A percentile compares a stretch with the other conserved stretches of the same genome.
These are phyloP conservation scores for Turnix velox DNA, from an alignment of 2,113 vertebrate genomes.

Conservation along the genomic window DNA sequence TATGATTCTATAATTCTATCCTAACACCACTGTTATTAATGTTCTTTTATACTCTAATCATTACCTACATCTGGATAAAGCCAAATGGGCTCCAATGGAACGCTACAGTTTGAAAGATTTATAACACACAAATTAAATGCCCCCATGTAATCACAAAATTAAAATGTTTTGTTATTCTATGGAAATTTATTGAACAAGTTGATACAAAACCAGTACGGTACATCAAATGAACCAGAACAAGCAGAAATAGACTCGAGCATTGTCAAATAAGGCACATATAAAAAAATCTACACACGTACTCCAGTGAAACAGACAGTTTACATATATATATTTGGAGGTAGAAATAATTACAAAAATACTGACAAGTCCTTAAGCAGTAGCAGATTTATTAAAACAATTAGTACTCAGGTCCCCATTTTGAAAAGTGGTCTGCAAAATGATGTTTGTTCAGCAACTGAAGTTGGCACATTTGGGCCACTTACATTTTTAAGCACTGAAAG, in stretches of 20 bases:
- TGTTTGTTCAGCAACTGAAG: conserved; percentile 53
- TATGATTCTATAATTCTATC: too few relatives aligned
- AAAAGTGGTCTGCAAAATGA: conserved; percentile 70
- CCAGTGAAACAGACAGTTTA: conserved; percentile 77
- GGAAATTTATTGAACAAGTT: conserved; percentile 62
- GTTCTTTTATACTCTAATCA: neutral
- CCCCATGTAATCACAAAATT: neutral
- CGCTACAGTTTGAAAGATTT: neutral
- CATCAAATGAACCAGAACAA: conserved; percentile 56
- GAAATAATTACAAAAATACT: conserved; percentile 86
- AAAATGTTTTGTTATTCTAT: neutral
- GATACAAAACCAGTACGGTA: conserved; percentile 65
- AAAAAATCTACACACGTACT: conserved; percentile 72
- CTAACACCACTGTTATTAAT: neutral
- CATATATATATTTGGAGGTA: conserved; percentile 78
- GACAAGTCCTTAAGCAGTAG: conserved; percentile 75
- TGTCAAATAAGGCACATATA: conserved; percentile 81
- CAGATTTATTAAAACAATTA: conserved; percentile 72
- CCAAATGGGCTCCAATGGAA: neutral
- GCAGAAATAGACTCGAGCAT: conserved; percentile 60
- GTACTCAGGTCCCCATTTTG: conserved; percentile 68
- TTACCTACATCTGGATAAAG: neutral
- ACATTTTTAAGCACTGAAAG: conserved; percentile 51
- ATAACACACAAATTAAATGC: neutral
- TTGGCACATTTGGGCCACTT: conserved; percentile 49